phyloP scores from a whole-genome alignment of 2,797 vertebrate genomes.

The Paramormyrops hopkinsi region DNA sequence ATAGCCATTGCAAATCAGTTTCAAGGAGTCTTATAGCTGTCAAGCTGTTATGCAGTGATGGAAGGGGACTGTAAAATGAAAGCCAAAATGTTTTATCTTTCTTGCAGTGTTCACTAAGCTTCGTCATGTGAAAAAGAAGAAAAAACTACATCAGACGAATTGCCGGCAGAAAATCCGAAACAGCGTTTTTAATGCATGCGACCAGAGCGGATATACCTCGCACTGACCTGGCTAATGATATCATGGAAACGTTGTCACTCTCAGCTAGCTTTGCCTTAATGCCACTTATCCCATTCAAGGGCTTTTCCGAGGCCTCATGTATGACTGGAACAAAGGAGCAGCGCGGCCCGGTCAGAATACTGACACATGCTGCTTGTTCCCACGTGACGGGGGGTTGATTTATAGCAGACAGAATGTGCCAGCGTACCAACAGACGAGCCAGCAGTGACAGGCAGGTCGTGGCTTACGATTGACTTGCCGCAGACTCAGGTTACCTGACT shows the following conservation, averaged over 20 bases:
- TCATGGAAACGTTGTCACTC: background rate
- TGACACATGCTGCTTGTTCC: background rate
- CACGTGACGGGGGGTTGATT: background rate
- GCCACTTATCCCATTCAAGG: background rate
- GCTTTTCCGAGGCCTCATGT: background rate
- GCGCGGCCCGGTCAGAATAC: background rate
- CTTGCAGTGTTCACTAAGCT: background rate
- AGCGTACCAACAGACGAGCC: background rate
- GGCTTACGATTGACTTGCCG: conserved; percentile 38
- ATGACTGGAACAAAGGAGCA: background rate
- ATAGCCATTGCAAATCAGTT: background rate
- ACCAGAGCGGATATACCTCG: background rate
- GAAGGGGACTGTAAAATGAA: background rate
- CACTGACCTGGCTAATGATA: background rate
- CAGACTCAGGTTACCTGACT: conserved; percentile 27
- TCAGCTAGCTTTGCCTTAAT: background rate
- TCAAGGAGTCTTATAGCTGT: background rate
- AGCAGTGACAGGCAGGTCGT: conserved; percentile 21
- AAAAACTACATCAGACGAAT: background rate
- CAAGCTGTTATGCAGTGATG: background rate
- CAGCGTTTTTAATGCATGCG: background rate
- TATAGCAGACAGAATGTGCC: background rate
- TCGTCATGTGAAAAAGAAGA: background rate
- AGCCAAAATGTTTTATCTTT: background rate
- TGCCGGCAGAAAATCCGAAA: background rate